A percentile compares a stretch with the other conserved stretches of the same genome.
These are phyloP conservation scores for Orchestes rusci DNA, from an alignment of 2,888 invertebrate genomes.

Conservation along the genomic window DNA sequence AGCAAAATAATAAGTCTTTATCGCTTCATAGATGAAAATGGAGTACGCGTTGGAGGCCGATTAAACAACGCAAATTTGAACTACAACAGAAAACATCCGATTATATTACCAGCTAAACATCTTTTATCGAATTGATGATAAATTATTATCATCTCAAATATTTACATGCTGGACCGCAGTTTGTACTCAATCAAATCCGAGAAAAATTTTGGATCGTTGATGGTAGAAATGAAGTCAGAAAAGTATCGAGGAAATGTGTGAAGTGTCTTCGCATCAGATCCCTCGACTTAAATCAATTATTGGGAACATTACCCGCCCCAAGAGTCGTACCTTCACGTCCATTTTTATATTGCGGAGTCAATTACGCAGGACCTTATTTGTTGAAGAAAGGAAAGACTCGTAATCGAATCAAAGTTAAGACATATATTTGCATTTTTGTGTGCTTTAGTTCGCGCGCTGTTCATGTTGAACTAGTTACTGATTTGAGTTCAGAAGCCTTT, in stretches of 20 bases:
- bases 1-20: constrained; percentile 10
- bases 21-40: constrained; percentile 12
- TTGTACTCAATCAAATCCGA: constrained; percentile 16
- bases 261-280: constrained; percentile 21
- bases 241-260: constrained; percentile 14
- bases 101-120: constrained; percentile 12
- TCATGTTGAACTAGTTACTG: too few relatives aligned
- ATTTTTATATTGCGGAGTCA: neutral
- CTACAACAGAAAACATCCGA: constrained; percentile 10
- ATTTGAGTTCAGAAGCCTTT: too few relatives aligned
- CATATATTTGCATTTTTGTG: constrained; percentile 8
- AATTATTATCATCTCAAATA: constrained; percentile 17
- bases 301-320: constrained; percentile 20
- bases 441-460: too few relatives aligned
- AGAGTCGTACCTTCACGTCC: constrained; percentile 11
- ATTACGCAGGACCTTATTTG: constrained; percentile 7
- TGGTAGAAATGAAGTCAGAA: constrained; percentile 13
- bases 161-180: constrained; percentile 21
- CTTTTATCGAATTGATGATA: constrained; percentile 13
- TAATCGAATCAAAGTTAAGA: neutral
- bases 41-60: constrained; percentile 17
- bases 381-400: constrained; percentile 6
- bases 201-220: constrained; percentile 20
- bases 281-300: constrained; percentile 10
- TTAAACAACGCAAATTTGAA: constrained; percentile 6